Evolutionary conservation across 2,888 invertebrate species (phyloP).

Genomic region (Ophion ventricosus): DNA sequence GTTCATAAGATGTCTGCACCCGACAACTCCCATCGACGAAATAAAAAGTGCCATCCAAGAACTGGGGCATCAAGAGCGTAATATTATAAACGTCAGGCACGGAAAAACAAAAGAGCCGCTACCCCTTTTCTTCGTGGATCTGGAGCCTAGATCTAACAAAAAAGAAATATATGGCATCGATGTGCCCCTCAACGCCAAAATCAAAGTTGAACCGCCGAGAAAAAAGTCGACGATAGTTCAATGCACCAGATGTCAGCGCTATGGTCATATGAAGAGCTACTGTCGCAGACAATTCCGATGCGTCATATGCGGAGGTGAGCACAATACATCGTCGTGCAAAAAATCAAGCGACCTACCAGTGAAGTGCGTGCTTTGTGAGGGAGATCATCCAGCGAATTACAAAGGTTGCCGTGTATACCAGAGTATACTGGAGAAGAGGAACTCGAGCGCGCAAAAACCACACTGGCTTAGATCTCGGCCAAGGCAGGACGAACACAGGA

Average conservation of each 20-base stretch:
- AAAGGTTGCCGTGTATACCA: constrained; percentile 24
- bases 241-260: constrained; percentile 83
- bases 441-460: constrained; percentile 8
- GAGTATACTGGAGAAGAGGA: constrained; percentile 2
- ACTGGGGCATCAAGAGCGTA: constrained; percentile 60
- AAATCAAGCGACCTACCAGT: constrained; percentile 31
- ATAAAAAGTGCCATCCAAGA: constrained; percentile 60
- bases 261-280: constrained; percentile 83
- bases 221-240: constrained; percentile 77
- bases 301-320: constrained; percentile 83
- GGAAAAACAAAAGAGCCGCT: constrained; percentile 62
- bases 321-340: constrained; percentile 73
- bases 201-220: constrained; percentile 80
- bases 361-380: constrained; percentile 17
- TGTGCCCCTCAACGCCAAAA: constrained; percentile 65
- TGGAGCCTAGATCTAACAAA: constrained; percentile 69
- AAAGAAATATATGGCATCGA: constrained; percentile 66
- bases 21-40: constrained; percentile 40
- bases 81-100: constrained; percentile 60
- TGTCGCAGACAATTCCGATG: constrained; percentile 81
- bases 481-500: not conserved
- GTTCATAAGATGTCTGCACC: constrained; percentile 65
- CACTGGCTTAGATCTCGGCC: constrained; percentile 16
- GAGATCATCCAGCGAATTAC: constrained; percentile 15
- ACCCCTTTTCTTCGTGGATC: constrained; percentile 69